Base-by-base conservation (phyloP, 2,888 invertebrate species). In the Maniola hyperantus region DNA sequence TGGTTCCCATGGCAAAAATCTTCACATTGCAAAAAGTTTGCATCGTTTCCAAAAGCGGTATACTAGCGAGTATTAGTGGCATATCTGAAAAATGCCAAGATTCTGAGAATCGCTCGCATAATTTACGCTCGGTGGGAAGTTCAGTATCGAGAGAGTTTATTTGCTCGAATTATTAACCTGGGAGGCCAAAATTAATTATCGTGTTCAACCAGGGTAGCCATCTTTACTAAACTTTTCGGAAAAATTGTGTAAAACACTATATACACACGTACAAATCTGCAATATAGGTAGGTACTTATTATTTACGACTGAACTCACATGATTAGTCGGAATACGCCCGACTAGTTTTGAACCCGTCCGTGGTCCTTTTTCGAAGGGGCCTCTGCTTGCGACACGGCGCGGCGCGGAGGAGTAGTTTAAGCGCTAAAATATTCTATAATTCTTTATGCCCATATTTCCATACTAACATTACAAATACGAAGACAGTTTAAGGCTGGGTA, bases 171-270 rank as follows among this genome's bases (percentile, higher is more conserved):
- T 84, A 82, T 82, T 74, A 76, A 79, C 83, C 77, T 81, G 83
- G 83, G 83, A 79, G 86, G 83, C 79, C 83, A 79, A 79, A 80
- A 87, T 88, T 86, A 86, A 85, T 88, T 85, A 83, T 78, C 33
- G 46, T n/a, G 36, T 44, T 53, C 33, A 33, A 53, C 10, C 34
- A 63, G 46, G 54, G 54, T 63, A 46, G 42, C 63, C 63, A 61
- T 6, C 11, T n/a, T 13, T 7, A 44, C 7, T 46, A 6, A 46
- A 46, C 13, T 20, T 20, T 57, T 13, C 10, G 20, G 42, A 20
- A 50, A 50, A 50, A 26, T 10, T 34, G 8, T 46, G 2, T n/a
- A 15, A 46, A 15, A n/a, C 1, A 44, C 6, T 13, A 44, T 13
- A n/a, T 13, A 10, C 8, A 39, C 15, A 7, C 7, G 15, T 15